A percentile compares a stretch with the other conserved stretches of the same genome.
These are phyloP conservation scores for Alviniconcha strummeri DNA, from an alignment of 2,888 invertebrate genomes.

Conservation along the genomic window DNA sequence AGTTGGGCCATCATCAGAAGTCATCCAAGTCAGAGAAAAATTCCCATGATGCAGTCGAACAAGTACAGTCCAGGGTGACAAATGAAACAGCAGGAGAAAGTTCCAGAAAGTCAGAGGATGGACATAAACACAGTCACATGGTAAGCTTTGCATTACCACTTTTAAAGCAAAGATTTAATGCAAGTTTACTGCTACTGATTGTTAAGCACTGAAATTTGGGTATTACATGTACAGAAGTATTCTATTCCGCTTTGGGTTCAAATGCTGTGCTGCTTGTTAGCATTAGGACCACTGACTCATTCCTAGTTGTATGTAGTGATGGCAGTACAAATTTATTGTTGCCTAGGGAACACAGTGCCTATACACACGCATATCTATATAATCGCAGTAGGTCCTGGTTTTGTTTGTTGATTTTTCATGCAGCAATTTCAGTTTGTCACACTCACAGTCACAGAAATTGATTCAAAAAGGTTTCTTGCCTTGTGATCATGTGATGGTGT, in stretches of 20 bases:
- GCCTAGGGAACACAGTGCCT: too few relatives aligned
- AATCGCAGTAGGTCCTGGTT: too few relatives aligned
- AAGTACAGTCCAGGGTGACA: neutral
- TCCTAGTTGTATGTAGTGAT: too few relatives aligned
- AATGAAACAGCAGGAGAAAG: neutral
- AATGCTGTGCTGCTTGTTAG: too few relatives aligned
- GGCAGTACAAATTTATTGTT: too few relatives aligned
- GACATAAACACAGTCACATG: neutral
- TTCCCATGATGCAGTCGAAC: neutral
- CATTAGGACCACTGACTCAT: too few relatives aligned
- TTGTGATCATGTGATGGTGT: too few relatives aligned
- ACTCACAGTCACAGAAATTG: neutral
- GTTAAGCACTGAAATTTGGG: too few relatives aligned
- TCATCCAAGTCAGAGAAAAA: neutral
- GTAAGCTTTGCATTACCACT: neutral
- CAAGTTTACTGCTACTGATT: neutral
- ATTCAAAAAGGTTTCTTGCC: neutral
- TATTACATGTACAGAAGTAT: too few relatives aligned
- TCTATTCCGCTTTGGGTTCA: too few relatives aligned
- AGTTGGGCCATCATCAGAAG: neutral
- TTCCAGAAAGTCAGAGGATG: neutral
- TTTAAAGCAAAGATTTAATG: neutral
- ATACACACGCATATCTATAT: too few relatives aligned
- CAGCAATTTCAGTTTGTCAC: neutral
- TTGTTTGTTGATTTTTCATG: too few relatives aligned